phyloP scores from a whole-genome alignment of 2,888 invertebrate species.

The Dyspetes luteomarginatus region DNA sequence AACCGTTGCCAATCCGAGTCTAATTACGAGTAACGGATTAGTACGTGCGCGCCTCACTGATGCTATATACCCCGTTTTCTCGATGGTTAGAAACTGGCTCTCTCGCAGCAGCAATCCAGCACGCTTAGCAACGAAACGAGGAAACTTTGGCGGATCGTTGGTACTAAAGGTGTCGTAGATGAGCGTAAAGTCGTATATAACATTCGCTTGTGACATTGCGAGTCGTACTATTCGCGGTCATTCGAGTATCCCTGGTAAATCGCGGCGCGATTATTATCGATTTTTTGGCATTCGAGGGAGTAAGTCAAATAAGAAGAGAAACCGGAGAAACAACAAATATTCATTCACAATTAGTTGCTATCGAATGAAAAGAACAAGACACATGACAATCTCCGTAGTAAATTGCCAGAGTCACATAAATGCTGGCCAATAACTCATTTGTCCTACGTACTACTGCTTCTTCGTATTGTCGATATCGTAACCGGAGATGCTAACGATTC shows the following conservation, averaged over 20 bases:
- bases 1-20: constrained; percentile 83
- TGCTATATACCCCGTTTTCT: constrained; percentile 3
- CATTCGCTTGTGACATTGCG: constrained; percentile 54
- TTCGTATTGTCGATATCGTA: constrained; percentile 2
- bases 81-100: constrained; percentile 49
- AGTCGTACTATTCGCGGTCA: constrained; percentile 57
- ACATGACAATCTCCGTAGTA: too few species aligned
- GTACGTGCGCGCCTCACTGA: constrained; percentile 74
- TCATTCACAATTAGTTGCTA: neutral
- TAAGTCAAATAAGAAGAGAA: neutral
- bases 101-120: constrained; percentile 27
- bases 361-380: neutral
- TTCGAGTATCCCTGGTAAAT: constrained; percentile 6
- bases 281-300: neutral
- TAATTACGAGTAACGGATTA: constrained; percentile 83
- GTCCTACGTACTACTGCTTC: neutral
- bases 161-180: constrained; percentile 69
- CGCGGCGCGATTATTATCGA: constrained; percentile 15
- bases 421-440: constrained; percentile 22
- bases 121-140: constrained; percentile 73
- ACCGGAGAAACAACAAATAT: neutral
- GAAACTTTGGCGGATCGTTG: constrained; percentile 77
- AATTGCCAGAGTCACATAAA: too few species aligned
- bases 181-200: constrained; percentile 24
- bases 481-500: constrained; percentile 48